phyloP scores from a whole-genome alignment of 2,888 invertebrate genomes.

The Zygaena filipendulae region DNA sequence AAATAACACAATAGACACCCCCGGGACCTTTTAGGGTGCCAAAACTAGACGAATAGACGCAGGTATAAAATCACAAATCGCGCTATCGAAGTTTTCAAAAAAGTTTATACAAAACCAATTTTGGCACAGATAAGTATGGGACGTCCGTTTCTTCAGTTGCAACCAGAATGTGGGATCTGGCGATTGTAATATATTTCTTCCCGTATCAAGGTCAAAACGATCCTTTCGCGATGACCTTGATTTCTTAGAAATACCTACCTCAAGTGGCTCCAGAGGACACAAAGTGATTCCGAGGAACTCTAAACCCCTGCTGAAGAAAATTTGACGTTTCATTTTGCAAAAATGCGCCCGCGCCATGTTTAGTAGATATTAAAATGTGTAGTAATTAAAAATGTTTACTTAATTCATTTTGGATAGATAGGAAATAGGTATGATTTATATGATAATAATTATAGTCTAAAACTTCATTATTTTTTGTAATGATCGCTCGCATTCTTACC shows the following conservation, averaged over 20 bases:
- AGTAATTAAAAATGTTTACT: no score
- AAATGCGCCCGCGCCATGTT: no score
- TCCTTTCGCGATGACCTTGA: constrained; percentile 20
- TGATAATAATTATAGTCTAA: no score
- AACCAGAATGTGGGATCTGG: constrained; percentile 48
- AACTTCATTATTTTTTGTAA: no score
- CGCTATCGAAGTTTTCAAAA: constrained; percentile 32
- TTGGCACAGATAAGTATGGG: constrained; percentile 17
- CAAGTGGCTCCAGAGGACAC: constrained; percentile 46
- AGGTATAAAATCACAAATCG: constrained; percentile 44
- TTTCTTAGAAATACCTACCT: constrained; percentile 44
- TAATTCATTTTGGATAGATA: no score
- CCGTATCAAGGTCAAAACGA: constrained; percentile 11
- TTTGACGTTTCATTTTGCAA: no score
- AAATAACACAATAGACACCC: constrained; percentile 25
- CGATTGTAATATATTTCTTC: constrained; percentile 29
- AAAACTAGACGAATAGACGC: constrained; percentile 32
- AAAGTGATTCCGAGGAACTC: constrained; percentile 38
- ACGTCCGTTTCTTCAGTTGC: constrained; percentile 58
- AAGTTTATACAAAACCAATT: constrained; percentile 21
- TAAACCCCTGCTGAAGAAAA: constrained; percentile 42
- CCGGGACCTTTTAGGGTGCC: constrained; percentile 23
- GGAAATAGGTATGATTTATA: no score
- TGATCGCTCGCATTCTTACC: no score
- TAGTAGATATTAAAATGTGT: no score